Evolutionary conservation across 53 echinoderm and acorn worm species (phyloP).

Genomic region (Crossaster papposus): DNA sequence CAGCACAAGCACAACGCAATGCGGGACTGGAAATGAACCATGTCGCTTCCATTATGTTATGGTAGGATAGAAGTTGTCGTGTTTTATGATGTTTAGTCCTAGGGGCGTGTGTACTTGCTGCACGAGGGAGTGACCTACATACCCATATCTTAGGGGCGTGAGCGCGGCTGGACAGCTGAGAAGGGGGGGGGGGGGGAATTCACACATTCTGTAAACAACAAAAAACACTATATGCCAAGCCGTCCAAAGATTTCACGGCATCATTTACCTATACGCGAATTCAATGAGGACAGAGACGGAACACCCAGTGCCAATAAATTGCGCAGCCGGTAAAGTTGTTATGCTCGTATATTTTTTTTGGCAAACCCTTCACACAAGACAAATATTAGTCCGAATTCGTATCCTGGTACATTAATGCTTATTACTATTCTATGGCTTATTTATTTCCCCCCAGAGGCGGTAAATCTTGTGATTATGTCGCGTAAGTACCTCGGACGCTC

Average conservation of each 20-base stretch:
- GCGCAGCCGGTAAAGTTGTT: not conserved
- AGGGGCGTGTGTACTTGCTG: not conserved
- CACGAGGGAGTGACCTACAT: constrained; percentile 39
- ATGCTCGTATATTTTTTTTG: not conserved
- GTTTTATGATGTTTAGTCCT: constrained; percentile 13
- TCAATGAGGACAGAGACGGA: not conserved
- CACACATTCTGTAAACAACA: not conserved
- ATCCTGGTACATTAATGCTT: not conserved
- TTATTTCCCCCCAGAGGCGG: not conserved
- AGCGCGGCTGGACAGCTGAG: not conserved
- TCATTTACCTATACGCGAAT: not conserved
- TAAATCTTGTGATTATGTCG: not conserved
- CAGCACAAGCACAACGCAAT: not conserved
- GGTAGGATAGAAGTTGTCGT: constrained; percentile 42
- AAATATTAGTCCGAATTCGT: not conserved
- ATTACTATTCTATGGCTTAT: not conserved
- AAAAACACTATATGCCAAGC: not conserved
- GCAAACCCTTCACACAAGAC: not conserved
- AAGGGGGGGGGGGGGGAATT: not conserved
- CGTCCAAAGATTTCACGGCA: not conserved
- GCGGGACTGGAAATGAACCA: constrained; percentile 14
- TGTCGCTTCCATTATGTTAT: constrained; percentile 47
- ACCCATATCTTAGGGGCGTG: constrained; percentile 34
- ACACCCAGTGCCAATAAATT: not conserved
- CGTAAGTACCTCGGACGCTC: not conserved